These are phyloP conservation scores for Microtus oregoni DNA, from an alignment of 2,113 vertebrate species.

Conservation along the genomic window DNA sequence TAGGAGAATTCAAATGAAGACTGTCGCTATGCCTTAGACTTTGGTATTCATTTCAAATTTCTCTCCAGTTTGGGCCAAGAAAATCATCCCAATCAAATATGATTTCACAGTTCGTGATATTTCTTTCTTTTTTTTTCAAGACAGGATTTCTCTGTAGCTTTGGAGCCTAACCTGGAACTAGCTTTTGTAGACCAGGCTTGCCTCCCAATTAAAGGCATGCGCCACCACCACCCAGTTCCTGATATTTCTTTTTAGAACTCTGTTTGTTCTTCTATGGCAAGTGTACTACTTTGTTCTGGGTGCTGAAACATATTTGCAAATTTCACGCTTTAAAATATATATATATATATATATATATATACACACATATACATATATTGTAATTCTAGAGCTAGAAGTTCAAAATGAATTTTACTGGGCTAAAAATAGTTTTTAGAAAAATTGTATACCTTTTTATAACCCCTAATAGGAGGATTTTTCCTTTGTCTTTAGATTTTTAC, in stretches of 20 bases:
- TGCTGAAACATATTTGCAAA: not conserved
- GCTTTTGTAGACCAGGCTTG: too few species aligned
- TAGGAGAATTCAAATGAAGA: not conserved
- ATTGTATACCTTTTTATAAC: not conserved
- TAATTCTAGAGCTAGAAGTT: not conserved
- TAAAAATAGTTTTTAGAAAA: constrained; percentile 6
- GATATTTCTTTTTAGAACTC: not conserved
- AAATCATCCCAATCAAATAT: not conserved
- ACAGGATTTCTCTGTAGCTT: not conserved
- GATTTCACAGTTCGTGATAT: not conserved
- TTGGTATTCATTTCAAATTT: constrained; percentile 19
- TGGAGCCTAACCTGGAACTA: too few species aligned
- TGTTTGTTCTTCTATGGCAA: not conserved
- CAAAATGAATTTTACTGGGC: not conserved
- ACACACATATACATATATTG: too few species aligned
- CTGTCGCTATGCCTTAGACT: not conserved
- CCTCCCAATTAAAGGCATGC: too few species aligned
- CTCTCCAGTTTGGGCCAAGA: not conserved
- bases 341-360: too few species aligned
- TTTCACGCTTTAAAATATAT: not conserved
- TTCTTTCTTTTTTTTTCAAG: not conserved
- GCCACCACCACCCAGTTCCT: not conserved
- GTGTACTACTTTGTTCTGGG: not conserved
- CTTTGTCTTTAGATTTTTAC: not conserved
- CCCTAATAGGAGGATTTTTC: not conserved